Evolutionary conservation across 2,888 invertebrate genomes (phyloP), one percentile per base, ranked within the genome.

Genomic region (Euphydryas editha): DNA sequence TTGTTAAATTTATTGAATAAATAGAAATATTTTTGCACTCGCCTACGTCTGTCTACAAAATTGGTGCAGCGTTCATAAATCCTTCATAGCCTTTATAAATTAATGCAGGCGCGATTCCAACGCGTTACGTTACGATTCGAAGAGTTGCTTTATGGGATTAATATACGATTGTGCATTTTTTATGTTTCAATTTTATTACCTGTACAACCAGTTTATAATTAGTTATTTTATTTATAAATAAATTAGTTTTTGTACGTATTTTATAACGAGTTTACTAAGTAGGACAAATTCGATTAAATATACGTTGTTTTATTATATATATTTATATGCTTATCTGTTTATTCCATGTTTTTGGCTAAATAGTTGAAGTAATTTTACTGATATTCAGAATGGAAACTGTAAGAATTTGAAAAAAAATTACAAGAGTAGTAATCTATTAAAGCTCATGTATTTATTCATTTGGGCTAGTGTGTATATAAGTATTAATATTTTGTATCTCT

Each of bases 51-150:
- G 72, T 65, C 63, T 62, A 67, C 64, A 61, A 71, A 71, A 71
- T 71, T 72, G 71, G 71, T 65, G 67, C 69, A 69, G 67, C 69
- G 57, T 67, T 67, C 72, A 72, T 72, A 71, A 72, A 71, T 72
- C 72, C 71, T 71, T 67, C 71, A 69, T 69, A 61, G 69, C 71
- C 65, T 71, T 68, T 72, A 67, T 71, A 72, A 72, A 70, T 70
- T 70, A 71, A 72, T 72, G 69, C 67, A 67, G 63, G 68, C 70
- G 42, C 65, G 69, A 72, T 72, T 68, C 67, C 67, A 70, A 68
- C 59, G 54, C 56, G 69, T 58, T 58, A 56, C 65, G 65, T 60
- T 70, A 62, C 65, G 62, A 70, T 65, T 62, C 68, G 61, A 70
- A 68, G 64, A 65, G 59, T 68, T 70, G 67, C 61, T 69, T 70